These are phyloP conservation scores for Synergus umbraculus DNA, from an alignment of 2,888 invertebrate genomes.

Conservation along the genomic window DNA sequence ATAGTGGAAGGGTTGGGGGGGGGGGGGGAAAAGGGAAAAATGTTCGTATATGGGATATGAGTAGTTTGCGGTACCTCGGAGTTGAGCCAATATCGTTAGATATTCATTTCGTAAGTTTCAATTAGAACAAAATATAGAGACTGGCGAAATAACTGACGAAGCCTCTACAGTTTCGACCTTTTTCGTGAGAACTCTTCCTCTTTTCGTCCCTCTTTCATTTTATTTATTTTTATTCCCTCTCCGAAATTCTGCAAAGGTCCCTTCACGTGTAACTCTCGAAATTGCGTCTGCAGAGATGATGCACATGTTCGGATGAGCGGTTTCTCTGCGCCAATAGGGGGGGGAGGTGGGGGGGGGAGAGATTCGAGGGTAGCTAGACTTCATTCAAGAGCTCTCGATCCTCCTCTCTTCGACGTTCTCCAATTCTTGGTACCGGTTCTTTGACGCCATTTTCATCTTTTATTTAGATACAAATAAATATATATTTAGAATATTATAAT, in stretches of 20 bases:
- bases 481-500: no score
- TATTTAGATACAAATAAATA: no score
- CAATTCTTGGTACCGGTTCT: background rate
- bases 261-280: slow-evolving; percentile 63
- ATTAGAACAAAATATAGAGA: slow-evolving; percentile 75
- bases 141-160: slow-evolving; percentile 52
- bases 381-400: background rate
- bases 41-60: slow-evolving; percentile 45
- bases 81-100: slow-evolving; percentile 75
- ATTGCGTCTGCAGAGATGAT: slow-evolving; percentile 67
- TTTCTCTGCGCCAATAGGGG: slow-evolving; percentile 40
- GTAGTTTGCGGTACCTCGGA: slow-evolving; percentile 56
- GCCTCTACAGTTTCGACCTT: slow-evolving; percentile 46
- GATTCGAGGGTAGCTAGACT: no score
- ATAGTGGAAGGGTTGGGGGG: background rate
- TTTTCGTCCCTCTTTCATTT: slow-evolving; percentile 43
- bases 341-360: no score
- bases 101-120: slow-evolving; percentile 76
- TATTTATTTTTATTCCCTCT: slow-evolving; percentile 45
- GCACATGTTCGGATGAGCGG: slow-evolving; percentile 51
- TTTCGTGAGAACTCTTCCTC: slow-evolving; percentile 47
- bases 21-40: background rate
- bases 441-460: background rate
- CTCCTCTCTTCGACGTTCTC: background rate
- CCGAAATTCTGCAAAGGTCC: slow-evolving; percentile 52